phyloP scores from a whole-genome alignment of 2,113 vertebrate species.

The Colossoma macropomum region DNA sequence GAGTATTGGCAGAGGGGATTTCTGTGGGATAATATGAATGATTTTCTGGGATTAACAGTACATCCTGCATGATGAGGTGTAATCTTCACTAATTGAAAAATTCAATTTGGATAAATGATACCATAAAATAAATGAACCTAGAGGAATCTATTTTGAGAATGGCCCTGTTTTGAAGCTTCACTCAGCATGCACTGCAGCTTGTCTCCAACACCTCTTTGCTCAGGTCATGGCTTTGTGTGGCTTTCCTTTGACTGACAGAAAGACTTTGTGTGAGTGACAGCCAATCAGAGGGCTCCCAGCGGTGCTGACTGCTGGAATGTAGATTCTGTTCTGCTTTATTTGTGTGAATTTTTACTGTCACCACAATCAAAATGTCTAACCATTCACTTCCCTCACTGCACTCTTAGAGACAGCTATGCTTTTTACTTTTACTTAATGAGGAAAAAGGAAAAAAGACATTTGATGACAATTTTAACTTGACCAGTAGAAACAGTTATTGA shows the following conservation, averaged over 20 bases:
- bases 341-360: not conserved
- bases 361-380: conserved; percentile 16
- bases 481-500: not conserved
- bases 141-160: not conserved
- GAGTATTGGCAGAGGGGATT: not conserved
- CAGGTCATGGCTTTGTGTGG: conserved; percentile 24
- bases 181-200: not conserved
- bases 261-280: conserved; percentile 62
- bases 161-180: not conserved
- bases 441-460: too few relatives aligned
- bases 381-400: not conserved
- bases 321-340: conserved; percentile 46
- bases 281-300: conserved; percentile 68
- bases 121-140: conserved; percentile 1
- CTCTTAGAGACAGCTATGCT: not conserved
- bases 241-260: conserved; percentile 59
- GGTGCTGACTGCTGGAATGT: conserved; percentile 60
- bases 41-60: conserved; percentile 2
- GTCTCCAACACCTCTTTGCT: not conserved
- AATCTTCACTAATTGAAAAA: conserved; percentile 29
- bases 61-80: conserved; percentile 5
- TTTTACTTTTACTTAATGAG: not conserved
- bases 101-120: conserved; percentile 12
- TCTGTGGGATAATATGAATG: not conserved
- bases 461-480: not conserved